phyloP scores from a whole-genome alignment of 2,113 vertebrate genomes.

The Picathartes gymnocephalus region DNA sequence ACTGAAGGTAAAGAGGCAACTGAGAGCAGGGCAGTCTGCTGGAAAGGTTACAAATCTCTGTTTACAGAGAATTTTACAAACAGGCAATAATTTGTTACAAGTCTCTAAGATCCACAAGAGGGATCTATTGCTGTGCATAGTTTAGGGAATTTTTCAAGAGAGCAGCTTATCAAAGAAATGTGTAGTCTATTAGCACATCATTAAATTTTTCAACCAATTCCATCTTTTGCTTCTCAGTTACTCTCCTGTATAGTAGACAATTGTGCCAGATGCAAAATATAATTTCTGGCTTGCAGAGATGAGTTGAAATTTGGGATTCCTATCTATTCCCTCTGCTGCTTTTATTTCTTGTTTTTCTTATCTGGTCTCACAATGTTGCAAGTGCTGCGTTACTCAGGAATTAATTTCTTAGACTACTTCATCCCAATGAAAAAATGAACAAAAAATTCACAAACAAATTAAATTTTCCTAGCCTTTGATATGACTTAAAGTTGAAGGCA shows the following conservation, averaged over 20 bases:
- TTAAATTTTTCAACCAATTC: slow-evolving; percentile 23
- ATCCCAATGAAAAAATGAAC: slow-evolving; percentile 31
- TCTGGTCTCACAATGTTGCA: not conserved
- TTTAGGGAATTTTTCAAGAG: not conserved
- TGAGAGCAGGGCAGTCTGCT: not conserved
- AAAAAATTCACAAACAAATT: not conserved
- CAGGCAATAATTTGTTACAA: not conserved
- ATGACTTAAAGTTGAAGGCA: not conserved
- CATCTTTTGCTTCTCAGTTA: slow-evolving; percentile 6
- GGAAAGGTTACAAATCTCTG: not conserved
- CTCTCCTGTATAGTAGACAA: not conserved
- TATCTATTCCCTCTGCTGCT: not conserved
- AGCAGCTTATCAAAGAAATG: slow-evolving; percentile 29
- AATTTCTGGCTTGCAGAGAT: not conserved
- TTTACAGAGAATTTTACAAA: slow-evolving; percentile 4
- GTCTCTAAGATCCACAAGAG: not conserved
- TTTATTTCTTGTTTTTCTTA: slow-evolving; percentile 36
- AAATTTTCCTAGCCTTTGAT: slow-evolving; percentile 24
- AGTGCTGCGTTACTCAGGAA: slow-evolving; percentile 37
- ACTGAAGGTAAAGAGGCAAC: not conserved
- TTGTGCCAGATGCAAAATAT: not conserved
- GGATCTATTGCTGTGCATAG: not conserved
- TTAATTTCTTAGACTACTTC: slow-evolving; percentile 22
- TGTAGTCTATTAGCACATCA: slow-evolving; percentile 37
- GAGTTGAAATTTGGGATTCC: not conserved